phyloP scores from a whole-genome alignment of 2,888 invertebrate species.

The Orthosia incerta region DNA sequence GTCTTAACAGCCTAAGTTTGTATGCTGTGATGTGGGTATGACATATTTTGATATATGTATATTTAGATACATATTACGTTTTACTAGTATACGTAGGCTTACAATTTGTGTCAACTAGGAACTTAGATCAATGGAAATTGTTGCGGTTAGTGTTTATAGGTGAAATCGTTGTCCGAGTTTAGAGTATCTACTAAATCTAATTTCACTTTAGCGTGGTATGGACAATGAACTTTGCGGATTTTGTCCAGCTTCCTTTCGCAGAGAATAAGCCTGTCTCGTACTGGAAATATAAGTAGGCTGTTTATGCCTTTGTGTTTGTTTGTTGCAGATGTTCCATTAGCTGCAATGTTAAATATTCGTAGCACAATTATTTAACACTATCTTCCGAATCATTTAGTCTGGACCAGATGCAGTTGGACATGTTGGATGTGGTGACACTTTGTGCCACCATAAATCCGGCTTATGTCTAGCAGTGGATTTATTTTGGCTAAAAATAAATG shows the following conservation, averaged over 20 bases:
- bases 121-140: slow-evolving; percentile 66
- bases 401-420: too few species aligned
- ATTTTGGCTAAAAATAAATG: too few species aligned
- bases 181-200: background rate
- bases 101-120: slow-evolving; percentile 45
- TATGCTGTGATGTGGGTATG: slow-evolving; percentile 80
- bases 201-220: background rate
- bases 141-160: slow-evolving; percentile 56
- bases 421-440: too few species aligned
- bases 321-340: background rate
- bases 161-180: slow-evolving; percentile 1
- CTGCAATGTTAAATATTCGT: background rate
- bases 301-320: background rate
- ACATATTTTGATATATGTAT: slow-evolving; percentile 70
- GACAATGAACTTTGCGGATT: background rate
- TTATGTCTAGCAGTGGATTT: too few species aligned
- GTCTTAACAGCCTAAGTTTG: slow-evolving; percentile 74
- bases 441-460: too few species aligned
- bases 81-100: slow-evolving; percentile 13
- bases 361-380: too few species aligned
- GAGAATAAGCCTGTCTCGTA: background rate
- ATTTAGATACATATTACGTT: slow-evolving; percentile 59
- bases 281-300: background rate
- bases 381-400: too few species aligned
- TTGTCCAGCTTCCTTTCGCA: rapidly evolving